Evolutionary conservation across 2,113 vertebrate species (phyloP).

Genomic region (Pterocles burchelli): DNA sequence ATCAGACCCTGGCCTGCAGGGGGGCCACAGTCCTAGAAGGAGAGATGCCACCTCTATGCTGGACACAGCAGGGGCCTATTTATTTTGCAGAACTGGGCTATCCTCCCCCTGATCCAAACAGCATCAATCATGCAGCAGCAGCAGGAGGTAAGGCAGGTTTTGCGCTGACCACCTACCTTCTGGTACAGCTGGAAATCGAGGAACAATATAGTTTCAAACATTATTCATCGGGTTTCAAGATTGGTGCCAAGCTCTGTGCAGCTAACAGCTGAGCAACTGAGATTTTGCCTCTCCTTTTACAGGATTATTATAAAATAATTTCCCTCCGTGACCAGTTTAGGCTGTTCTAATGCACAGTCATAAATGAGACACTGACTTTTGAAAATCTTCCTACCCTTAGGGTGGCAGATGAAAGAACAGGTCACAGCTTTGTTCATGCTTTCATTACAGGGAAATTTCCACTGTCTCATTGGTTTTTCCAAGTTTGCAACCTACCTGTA

Average conservation of each 20-base stretch:
- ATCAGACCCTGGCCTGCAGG: not conserved
- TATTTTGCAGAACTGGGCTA: not conserved
- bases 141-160: not conserved
- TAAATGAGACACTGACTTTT: conserved; percentile 40
- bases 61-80: not conserved
- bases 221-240: not conserved
- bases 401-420: conserved; percentile 48
- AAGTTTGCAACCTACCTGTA: not conserved
- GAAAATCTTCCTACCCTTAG: conserved; percentile 50
- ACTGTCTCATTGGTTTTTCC: conserved; percentile 2
- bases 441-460: conserved; percentile 36
- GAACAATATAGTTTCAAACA: not conserved
- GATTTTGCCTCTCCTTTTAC: conserved; percentile 4
- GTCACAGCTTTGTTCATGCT: conserved; percentile 40
- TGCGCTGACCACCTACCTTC: not conserved
- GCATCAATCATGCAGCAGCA: conserved; percentile 15
- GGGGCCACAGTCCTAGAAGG: not conserved
- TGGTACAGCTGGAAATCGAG: not conserved
- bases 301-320: conserved; percentile 34
- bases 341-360: not conserved
- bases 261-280: not conserved
- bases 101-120: not conserved
- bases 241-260: not conserved
- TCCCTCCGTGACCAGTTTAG: not conserved
- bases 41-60: not conserved